Evolutionary conservation across 2,888 invertebrate genomes (phyloP), one percentile per base, ranked within the genome.

Genomic region (Tetragonula carbonaria): DNA sequence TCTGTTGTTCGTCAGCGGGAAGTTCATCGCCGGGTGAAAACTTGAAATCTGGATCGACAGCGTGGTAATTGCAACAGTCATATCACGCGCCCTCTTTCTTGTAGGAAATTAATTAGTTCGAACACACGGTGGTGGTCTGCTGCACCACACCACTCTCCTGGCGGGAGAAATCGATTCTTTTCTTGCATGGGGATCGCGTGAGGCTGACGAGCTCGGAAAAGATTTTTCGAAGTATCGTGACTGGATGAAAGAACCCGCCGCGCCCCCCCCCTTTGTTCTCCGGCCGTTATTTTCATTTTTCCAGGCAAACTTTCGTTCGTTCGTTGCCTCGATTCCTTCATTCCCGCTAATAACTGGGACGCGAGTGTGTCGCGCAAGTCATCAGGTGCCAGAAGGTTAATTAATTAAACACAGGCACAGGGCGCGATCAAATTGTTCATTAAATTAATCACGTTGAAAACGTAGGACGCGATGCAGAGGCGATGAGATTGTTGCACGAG

Each of bases 31-130:
- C 53, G 45, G 8, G n/a, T 28, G 28, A 55, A 38, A 38, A 74
- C 28, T 68, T 50, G 2, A 45, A 13, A 75, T 63, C n/a, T 33
- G 55, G 23, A 76, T 51, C 66, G 80, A 76, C 45, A 66, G 23
- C 8, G 38, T 33, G 21, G 53, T 76, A 71, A 80, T 80, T 71
- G 45, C 57, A 55, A 71, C 50, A 57, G 71, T 23, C 70, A 8
- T 23, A 51, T 63, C 23, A 38, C 80, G 21, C 80, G 21, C 66
- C 28, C 53, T 38, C 13, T 6, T 16, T 16, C 33, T 59, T 16
- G 67, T 53, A 62, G 72, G 53, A 73, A 73, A 78, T 73, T 78
- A 81, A 81, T 81, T 81, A 81, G 23, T 66, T 59, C 21, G 72
- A 72, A 68, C 78, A 73, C 67, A 45, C 66, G 66, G 14, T 13